Evolutionary conservation across 2,113 vertebrate species (phyloP).

Genomic region (Sclerurus mexicanus): DNA sequence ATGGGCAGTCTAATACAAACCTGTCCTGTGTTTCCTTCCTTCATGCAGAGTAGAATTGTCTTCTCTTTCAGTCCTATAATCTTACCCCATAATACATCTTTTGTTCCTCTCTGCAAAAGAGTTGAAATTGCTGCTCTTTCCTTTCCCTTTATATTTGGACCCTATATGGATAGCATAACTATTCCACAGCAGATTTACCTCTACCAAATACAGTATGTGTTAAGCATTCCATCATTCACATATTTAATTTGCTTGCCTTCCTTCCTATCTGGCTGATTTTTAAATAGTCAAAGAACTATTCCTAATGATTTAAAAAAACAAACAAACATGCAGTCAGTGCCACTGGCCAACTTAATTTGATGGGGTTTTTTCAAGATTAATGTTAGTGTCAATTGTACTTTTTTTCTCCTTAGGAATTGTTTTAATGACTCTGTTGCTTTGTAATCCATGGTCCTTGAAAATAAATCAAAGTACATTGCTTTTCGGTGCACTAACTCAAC

Average conservation of each 20-base stretch:
- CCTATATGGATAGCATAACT: rapidly evolving
- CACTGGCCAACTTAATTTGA: neutral
- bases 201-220: neutral
- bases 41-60: neutral
- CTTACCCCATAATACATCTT: neutral
- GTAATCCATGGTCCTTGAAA: constrained; percentile 40
- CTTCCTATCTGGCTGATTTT: neutral
- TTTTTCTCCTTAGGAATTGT: constrained; percentile 32
- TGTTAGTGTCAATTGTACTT: constrained; percentile 7
- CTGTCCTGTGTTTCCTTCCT: neutral
- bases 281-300: constrained; percentile 2
- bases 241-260: neutral
- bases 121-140: neutral
- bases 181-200: neutral
- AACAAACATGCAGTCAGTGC: constrained; percentile 15
- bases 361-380: neutral
- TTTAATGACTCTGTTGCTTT: constrained; percentile 46
- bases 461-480: constrained; percentile 17
- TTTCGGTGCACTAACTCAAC: neutral
- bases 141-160: neutral
- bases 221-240: neutral
- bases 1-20: neutral
- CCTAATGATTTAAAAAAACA: constrained; percentile 43
- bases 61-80: neutral
- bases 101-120: neutral